Evolutionary conservation across 2,888 invertebrate genomes (phyloP), one percentile per base, ranked within the genome.

Genomic region (Pristionchus entomophagus): DNA sequence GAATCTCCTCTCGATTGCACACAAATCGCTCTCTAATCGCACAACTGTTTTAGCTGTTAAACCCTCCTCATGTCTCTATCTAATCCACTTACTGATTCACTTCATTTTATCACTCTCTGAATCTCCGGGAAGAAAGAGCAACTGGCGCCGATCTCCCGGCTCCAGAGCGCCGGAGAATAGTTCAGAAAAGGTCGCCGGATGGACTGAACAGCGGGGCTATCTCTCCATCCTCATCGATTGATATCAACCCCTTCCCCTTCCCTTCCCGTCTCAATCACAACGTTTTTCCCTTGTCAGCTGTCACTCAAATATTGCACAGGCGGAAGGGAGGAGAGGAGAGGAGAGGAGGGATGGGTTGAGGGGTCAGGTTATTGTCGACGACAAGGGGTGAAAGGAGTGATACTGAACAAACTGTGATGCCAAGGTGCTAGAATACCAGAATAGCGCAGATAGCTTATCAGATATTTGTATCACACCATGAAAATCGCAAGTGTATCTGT

Each of bases 261-360:
- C 8, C 69, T 69, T 69, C 14, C 69, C 22, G n/a, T 69, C 69
- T 69, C 69, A 38, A 35, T 41, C 69, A 35, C 69, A n/a, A 41
- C 69, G 35, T 69, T 69, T 69, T n/a, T 26, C 14, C 38, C n/a
- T n/a, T 69, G 69, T 69, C 69, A 69, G 69, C 69, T 69, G 69
- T 69, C 69, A 69, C 32, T 69, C 69, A 69, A 69, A 38, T 38
- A 69, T 38, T 19, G 38, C 69, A 69, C 69, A 22, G 38, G 14
- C 22, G 69, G 69, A 69, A 38, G 69, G 38, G 69, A 22, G n/a
- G 56, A 56, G 22, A 56, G 10, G 5, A 22, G 32, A 62, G 62
- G 38, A 32, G 35, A 69, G 32, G 38, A 14, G 62, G 62, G 62
- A 32, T 32, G 32, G 17, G 62, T 62, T 62, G 12, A 62, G 62